Base-by-base conservation (phyloP, 2,888 invertebrate genomes). In the Zaprionus bogoriensis region DNA sequence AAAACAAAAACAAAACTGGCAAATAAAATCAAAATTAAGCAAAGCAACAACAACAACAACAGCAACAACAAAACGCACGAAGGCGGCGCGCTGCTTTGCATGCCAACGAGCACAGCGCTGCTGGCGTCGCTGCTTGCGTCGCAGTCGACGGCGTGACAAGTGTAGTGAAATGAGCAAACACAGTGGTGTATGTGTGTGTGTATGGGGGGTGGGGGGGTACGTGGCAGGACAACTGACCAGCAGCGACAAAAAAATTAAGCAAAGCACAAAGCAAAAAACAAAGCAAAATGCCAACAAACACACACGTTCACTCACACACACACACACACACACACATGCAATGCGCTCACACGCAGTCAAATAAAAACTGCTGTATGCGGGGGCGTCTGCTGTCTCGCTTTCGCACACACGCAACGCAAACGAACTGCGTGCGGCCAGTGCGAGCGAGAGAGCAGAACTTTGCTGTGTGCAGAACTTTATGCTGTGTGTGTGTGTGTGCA, bases 71-170 rank as follows among this genome's bases (percentile, higher is more conserved):
- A 32, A 41, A 54, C n/a, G n/a, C n/a, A 17, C n/a, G 19, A 28
- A 55, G 32, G 47, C 42, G 17, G 30, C 20, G 53, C 47, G 66
- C 51, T 60, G 68, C 47, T 48, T 73, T 75, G 78, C 82, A 81
- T 79, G 76, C 65, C 67, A 78, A 78, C 67, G 67, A 81, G 78
- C 71, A 46, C 60, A 54, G 59, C 65, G 57, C 62, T n/a, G 65
- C 27, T 20, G 28, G 6, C 2, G 67, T 44, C 39, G 30, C 54
- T 2, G 30, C 52, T 47, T 23, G 32, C 9, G 19, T 52, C 53
- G 63, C 47, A 30, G 62, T 63, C 59, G 65, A 65, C 72, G 74
- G 58, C 80, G 74, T 77, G 80, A 79, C 80, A 78, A 79, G 78
- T 79, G 77, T 79, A 78, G 51, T 75, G 57, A 75, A 75, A 73